A percentile compares a stretch with the other conserved stretches of the same genome.
Evolutionary conservation across 1,140 invertebrate genomes (phyloP).

Genomic region (Philopotamus ludificatus): DNA sequence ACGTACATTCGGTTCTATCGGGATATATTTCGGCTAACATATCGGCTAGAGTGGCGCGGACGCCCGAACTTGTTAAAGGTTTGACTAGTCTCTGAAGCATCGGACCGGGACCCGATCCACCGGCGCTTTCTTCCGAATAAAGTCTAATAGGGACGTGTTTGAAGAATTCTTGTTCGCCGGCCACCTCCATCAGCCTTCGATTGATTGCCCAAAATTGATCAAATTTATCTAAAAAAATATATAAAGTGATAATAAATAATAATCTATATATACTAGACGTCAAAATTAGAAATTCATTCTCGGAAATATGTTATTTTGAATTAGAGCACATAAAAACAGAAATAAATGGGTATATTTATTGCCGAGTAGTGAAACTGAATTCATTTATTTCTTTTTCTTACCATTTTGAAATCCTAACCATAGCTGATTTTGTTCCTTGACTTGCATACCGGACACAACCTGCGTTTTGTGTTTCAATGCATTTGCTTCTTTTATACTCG

Average conservation of each 20-base stretch:
- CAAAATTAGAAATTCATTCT: background rate
- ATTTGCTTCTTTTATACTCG: slow-evolving; percentile 96
- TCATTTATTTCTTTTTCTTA: slow-evolving; percentile 44
- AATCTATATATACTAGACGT: background rate
- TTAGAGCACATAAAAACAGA: too few relatives aligned
- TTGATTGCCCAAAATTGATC: slow-evolving; percentile 99
- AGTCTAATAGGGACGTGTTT: slow-evolving; percentile 91
- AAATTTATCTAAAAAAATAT: slow-evolving; percentile 80
- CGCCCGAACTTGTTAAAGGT: slow-evolving; percentile 72
- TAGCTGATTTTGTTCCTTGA: slow-evolving; percentile 95
- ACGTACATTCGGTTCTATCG: slow-evolving; percentile 56
- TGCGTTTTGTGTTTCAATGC: slow-evolving; percentile 91
- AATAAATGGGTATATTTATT: background rate
- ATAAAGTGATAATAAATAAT: background rate
- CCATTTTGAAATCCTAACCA: slow-evolving; percentile 94
- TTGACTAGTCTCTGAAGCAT: slow-evolving; percentile 76
- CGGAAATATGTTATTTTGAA: too few relatives aligned
- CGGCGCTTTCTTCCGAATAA: slow-evolving; percentile 73
- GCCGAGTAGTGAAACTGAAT: background rate
- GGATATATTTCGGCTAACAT: slow-evolving; percentile 72
- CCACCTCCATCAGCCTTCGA: slow-evolving; percentile 88
- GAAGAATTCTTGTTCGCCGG: slow-evolving; percentile 74
- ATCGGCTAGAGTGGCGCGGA: slow-evolving; percentile 70
- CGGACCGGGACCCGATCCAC: slow-evolving; percentile 58
- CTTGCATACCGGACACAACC: slow-evolving; percentile 93